phyloP scores from a whole-genome alignment of 2,888 invertebrate species.

The Carcina quercana region DNA sequence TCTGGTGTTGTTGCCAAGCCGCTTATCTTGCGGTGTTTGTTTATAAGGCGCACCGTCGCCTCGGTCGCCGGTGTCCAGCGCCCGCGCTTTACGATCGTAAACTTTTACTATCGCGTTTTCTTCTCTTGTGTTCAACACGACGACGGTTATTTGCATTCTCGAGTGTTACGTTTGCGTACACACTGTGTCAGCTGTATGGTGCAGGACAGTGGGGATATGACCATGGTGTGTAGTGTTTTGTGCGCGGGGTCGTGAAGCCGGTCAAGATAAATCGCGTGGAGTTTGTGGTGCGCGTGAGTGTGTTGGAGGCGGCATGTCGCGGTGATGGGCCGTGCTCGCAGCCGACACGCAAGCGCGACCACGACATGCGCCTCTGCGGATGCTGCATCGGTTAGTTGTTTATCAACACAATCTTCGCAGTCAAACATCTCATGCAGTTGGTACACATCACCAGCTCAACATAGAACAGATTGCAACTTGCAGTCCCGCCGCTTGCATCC shows the following conservation, averaged over 20 bases:
- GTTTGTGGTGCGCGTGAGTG: constrained; percentile 57
- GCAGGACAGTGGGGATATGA: background rate
- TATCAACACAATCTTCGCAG: too few relatives aligned
- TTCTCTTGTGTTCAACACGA: constrained; percentile 9
- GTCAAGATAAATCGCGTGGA: constrained; percentile 42
- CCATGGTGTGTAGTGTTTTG: constrained; percentile 2
- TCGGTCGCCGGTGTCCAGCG: constrained; percentile 29
- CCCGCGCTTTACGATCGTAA: constrained; percentile 30
- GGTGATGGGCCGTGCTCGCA: constrained; percentile 48
- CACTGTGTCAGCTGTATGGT: background rate
- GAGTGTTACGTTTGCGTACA: constrained; percentile 1
- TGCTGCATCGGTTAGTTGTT: constrained; percentile 65
- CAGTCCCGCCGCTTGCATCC: too few relatives aligned
- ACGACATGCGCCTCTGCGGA: constrained; percentile 67
- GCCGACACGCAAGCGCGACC: constrained; percentile 46
- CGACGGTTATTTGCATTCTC: constrained; percentile 3
- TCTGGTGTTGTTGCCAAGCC: constrained; percentile 38
- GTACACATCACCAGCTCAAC: too few relatives aligned
- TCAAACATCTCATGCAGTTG: too few relatives aligned
- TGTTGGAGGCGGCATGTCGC: constrained; percentile 48
- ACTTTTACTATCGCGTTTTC: constrained; percentile 24
- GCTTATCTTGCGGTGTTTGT: constrained; percentile 48
- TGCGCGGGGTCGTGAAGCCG: constrained; percentile 3
- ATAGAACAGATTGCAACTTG: too few relatives aligned
- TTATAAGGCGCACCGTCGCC: constrained; percentile 37